Percentiles rank a stretch among this genome's conserved stretches.
Evolutionary conservation across 2,888 invertebrate species (phyloP).

Genomic region (Macrosiphum euphorbiae): DNA sequence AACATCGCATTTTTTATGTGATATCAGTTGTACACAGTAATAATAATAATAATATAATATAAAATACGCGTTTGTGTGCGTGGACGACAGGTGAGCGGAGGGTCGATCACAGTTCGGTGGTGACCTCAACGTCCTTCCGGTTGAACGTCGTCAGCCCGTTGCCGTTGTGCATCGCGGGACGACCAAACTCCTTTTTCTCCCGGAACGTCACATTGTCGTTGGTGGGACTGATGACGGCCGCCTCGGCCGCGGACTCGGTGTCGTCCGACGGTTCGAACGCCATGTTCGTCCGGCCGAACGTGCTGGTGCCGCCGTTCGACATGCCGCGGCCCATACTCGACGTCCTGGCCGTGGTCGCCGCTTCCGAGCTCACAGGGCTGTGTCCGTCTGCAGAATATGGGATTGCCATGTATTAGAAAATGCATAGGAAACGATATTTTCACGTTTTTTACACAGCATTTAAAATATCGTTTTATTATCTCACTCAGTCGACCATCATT

Average conservation of each 20-base stretch:
- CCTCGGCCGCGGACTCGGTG: slow-evolving; percentile 66
- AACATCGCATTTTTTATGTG: neutral
- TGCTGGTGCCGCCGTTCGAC: slow-evolving; percentile 73
- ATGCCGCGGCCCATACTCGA: slow-evolving; percentile 76
- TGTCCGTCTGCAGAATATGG: slow-evolving; percentile 75
- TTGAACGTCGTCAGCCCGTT: slow-evolving; percentile 58
- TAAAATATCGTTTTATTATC: neutral
- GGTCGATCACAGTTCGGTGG: slow-evolving; percentile 44
- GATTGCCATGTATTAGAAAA: neutral
- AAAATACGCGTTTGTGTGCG: neutral
- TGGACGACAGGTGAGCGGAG: neutral
- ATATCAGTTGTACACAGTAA: neutral
- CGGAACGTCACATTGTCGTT: slow-evolving; percentile 90
- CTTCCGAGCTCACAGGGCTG: slow-evolving; percentile 86
- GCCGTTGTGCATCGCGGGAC: slow-evolving; percentile 37
- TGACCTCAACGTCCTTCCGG: slow-evolving; percentile 60
- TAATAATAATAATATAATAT: neutral
- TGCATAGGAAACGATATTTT: neutral
- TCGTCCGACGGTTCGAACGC: slow-evolving; percentile 72
- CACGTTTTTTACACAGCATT: neutral
- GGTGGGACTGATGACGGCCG: slow-evolving; percentile 75
- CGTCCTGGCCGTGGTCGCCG: slow-evolving; percentile 85
- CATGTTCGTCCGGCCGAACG: slow-evolving; percentile 75
- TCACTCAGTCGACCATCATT: neutral
- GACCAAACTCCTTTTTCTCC: slow-evolving; percentile 79